Evolutionary conservation across 2,113 vertebrate species (phyloP).

Genomic region (Alosa alosa): DNA sequence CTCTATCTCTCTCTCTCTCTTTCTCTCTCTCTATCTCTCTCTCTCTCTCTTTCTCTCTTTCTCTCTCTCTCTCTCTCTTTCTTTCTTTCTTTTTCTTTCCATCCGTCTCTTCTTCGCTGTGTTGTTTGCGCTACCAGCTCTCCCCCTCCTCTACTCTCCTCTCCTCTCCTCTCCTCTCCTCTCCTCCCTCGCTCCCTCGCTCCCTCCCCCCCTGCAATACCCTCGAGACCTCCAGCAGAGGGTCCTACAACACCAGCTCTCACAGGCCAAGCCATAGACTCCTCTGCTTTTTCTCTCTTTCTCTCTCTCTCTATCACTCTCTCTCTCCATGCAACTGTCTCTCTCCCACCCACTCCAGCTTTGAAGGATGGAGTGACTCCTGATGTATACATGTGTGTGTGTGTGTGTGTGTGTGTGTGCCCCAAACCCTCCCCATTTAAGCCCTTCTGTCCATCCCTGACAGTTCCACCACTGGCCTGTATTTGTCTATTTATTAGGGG

Average conservation of each 20-base stretch:
- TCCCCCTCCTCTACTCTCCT: neutral
- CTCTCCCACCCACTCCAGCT: neutral
- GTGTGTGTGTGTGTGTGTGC: conserved; percentile 27
- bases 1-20: neutral
- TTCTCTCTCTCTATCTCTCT: no score
- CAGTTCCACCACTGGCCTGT: conserved; percentile 7
- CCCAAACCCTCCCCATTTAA: neutral
- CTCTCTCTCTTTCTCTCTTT: neutral
- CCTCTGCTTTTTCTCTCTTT: neutral
- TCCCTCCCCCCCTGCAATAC: conserved; percentile 65
- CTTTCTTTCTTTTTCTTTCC: neutral
- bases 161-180: neutral
- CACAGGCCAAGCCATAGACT: neutral
- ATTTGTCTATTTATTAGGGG: conserved; percentile 53
- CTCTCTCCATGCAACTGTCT: neutral
- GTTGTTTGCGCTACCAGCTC: neutral
- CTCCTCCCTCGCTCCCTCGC: neutral
- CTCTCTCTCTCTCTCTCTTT: neutral
- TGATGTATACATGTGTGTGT: neutral
- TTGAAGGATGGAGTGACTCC: neutral
- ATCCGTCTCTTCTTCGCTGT: neutral
- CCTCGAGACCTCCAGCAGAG: conserved; percentile 74
- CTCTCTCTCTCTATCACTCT: neutral
- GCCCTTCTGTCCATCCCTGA: neutral
- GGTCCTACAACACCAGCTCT: conserved; percentile 72